Base-by-base conservation (phyloP, 2,797 vertebrate genomes). In the Echeneis naucrates region DNA sequence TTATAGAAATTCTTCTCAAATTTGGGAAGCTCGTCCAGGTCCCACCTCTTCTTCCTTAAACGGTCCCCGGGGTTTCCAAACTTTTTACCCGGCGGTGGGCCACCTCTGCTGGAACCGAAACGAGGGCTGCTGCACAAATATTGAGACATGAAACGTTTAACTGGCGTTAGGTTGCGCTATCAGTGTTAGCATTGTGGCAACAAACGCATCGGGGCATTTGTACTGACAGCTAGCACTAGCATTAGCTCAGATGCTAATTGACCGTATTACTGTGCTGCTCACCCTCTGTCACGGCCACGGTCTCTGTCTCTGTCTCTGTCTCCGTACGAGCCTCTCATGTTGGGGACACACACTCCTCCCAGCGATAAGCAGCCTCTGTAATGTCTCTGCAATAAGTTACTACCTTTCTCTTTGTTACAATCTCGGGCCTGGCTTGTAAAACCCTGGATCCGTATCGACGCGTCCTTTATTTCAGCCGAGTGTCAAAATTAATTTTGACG, bases 1-100 rank as follows among this genome's bases (percentile, higher is more conserved):
- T 71, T 95, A 0, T 98, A 99, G 81, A 99, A 98, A 87, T 98
- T 97, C 91, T 99, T 99, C 92, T 99, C 97, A 90, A 99, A 99
- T 53, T 98, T 98, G 11, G 97, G 97, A 32, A 99, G 95, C 21
- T 97, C 96, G 26, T 91, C 95, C 71, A 99, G 90, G 82, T 99
- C 96, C 97, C 97, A 99, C 78, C 96, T 96, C 87, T 96, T 98
- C 85, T 98, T 99, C 23, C 97, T 95, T 23, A 98, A 91, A 63
- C 97, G 96, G 21, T 99, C 97, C 26, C 97, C 97, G 0, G 97
- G 97, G 87, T 97, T 98, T 64, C 97, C 97, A 86, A 98, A 98
- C 80, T 97, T 98, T 87, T 96, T 96, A 0, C 94, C 94, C 50
- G 94, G 88, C 23, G 96, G 90, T 32, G 94, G 93, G 58, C 95